Evolutionary conservation across 2,797 vertebrate species (phyloP).

Genomic region (Mormyrops boulengeri): DNA sequence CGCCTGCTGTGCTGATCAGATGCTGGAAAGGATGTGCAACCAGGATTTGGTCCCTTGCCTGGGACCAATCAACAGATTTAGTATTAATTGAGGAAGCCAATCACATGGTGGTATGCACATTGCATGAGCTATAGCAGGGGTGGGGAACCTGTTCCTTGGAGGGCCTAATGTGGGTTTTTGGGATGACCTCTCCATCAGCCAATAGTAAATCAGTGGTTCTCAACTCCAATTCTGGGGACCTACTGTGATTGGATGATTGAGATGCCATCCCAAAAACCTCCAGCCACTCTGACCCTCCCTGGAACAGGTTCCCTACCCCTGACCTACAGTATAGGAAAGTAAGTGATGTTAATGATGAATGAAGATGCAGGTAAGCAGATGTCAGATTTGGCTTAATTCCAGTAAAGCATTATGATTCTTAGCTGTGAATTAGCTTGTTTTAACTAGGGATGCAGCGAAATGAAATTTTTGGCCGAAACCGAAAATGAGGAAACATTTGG

Average conservation of each 20-base stretch:
- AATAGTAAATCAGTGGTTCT: neutral
- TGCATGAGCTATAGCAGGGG: neutral
- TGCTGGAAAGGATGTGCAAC: neutral
- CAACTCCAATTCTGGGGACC: neutral
- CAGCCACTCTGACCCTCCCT: neutral
- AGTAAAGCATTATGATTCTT: neutral
- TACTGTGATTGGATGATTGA: neutral
- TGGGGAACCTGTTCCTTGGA: neutral
- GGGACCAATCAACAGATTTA: neutral
- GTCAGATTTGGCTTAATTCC: neutral
- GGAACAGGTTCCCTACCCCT: neutral
- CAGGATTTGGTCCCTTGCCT: neutral
- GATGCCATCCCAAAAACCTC: neutral
- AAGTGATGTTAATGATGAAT: neutral
- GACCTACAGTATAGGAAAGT: neutral
- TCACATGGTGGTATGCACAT: neutral
- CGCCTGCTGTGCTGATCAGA: neutral
- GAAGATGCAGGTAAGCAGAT: neutral
- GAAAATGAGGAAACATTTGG: no score
- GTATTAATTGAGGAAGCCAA: neutral
- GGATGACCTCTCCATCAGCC: neutral
- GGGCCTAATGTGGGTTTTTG: neutral
- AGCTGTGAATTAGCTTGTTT: neutral
- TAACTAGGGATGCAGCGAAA: no score
- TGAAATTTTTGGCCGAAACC: no score